These are phyloP conservation scores for Drosophila macrospina DNA, from an alignment of 2,888 invertebrate genomes.

Conservation along the genomic window DNA sequence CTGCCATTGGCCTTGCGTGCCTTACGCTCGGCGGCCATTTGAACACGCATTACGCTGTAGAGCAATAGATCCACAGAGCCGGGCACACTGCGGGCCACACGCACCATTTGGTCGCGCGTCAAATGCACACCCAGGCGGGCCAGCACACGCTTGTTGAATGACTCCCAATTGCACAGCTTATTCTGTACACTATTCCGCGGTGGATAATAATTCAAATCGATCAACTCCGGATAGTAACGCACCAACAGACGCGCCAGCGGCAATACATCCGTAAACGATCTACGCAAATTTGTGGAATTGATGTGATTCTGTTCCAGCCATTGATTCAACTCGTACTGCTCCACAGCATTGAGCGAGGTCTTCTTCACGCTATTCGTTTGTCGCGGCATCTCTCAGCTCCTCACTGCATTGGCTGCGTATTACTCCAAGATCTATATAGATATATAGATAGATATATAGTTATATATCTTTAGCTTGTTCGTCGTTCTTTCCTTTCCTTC, in stretches of 20 bases:
- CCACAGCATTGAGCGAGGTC: conserved; percentile 28
- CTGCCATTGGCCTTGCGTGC: background rate
- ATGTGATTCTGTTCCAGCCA: conserved; percentile 50
- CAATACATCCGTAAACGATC: conserved; percentile 91
- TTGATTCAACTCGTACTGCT: conserved; percentile 50
- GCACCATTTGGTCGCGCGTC: conserved; percentile 87
- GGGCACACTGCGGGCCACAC: conserved; percentile 87
- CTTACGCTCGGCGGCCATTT: conserved; percentile 14
- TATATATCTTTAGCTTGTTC: no score
- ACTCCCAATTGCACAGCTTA: conserved; percentile 91
- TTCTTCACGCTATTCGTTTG: conserved; percentile 16
- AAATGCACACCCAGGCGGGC: conserved; percentile 87
- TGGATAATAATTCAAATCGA: conserved; percentile 92
- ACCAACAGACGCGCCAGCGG: conserved; percentile 90
- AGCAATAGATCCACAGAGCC: conserved; percentile 89
- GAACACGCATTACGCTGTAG: conserved; percentile 58
- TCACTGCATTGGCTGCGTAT: background rate
- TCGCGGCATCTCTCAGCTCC: conserved; percentile 26
- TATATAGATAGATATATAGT: no score
- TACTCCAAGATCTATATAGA: no score
- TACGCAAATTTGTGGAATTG: conserved; percentile 85
- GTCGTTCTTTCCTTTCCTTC: background rate
- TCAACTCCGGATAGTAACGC: conserved; percentile 89
- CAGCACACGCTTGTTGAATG: conserved; percentile 90
- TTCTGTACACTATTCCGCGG: conserved; percentile 89